Evolutionary conservation across 1,140 invertebrate species (phyloP), one percentile per base, ranked within the genome.

Genomic region (Drosophila yakuba): DNA sequence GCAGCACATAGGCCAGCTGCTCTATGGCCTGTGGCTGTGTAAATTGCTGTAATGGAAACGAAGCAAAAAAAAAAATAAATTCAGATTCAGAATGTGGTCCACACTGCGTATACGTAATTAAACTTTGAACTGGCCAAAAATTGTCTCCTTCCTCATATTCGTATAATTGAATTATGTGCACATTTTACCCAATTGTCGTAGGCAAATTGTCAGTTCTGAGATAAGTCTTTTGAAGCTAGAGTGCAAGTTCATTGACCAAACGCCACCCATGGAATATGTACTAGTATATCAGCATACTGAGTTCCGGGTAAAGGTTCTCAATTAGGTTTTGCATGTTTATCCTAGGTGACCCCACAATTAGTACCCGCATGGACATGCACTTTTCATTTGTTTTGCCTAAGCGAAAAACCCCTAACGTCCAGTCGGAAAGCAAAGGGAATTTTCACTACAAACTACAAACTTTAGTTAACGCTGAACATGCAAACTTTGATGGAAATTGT

Each of bases 1-100:
- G 96, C 43, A 97, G 93, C 41, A 97, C 94, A 89, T 96, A 96
- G 20, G 95, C 94, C 56, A 95, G 94, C 90, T 95, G 94, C 79
- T 94, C 93, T 60, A 95, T 94, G 47, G 95, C 94, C 60, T 94
- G 93, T 6, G 94, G 94, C 80, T 95, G 94, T 62, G 94, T 94
- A 72, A 95, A 94, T 73, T 94, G 91, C 93, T 94, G 74, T n/a
- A 41, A 94, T 32, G 62, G 57, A 39, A 28, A 61, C 32, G 38
- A 32, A 20, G 2, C 1, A 57, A 43, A 48, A 20, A 25, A 45
- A 39, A 25, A 4, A 5, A 8, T 80, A 74, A 62, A 66, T 63
- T 62, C 39, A 50, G 51, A 54, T 20, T 20, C 20, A 20, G 20
- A 2, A 20, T 71, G 54, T 48, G 63, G 55, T 36, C 51, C 47